phyloP scores from a whole-genome alignment of 2,888 invertebrate species.

The Acanthosepion pharaonis region DNA sequence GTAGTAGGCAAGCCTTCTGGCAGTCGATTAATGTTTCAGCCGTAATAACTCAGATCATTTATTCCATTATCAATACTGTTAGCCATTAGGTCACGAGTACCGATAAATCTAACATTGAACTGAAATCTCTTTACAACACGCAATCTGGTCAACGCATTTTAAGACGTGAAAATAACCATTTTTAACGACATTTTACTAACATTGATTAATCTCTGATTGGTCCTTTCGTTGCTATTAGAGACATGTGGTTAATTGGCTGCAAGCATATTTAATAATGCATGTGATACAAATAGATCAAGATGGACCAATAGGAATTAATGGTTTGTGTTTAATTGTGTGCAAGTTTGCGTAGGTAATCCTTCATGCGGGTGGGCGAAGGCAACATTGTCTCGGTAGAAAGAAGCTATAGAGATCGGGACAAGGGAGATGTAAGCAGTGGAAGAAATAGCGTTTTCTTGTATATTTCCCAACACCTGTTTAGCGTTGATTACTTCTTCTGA shows the following conservation, averaged over 20 bases:
- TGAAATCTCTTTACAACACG: too few species aligned
- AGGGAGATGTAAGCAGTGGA: background rate
- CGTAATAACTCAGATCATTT: too few species aligned
- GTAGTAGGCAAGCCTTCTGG: too few species aligned
- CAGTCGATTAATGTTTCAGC: too few species aligned
- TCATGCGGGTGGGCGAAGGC: background rate
- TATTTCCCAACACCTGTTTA: background rate
- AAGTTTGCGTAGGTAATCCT: background rate
- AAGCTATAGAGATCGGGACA: background rate
- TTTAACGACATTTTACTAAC: background rate
- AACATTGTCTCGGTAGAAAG: background rate
- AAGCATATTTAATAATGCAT: background rate
- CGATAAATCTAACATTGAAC: too few species aligned
- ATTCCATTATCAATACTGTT: too few species aligned
- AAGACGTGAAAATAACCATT: background rate
- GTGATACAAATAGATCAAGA: slow-evolving; percentile 15
- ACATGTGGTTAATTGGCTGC: background rate
- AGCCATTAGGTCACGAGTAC: too few species aligned
- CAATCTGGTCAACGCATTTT: background rate
- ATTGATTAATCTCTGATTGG: background rate
- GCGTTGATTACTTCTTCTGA: background rate
- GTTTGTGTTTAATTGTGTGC: background rate
- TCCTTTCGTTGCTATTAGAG: background rate
- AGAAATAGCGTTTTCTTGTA: background rate
- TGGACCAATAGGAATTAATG: background rate